Evolutionary conservation across 2,113 vertebrate genomes (phyloP), one percentile per base, ranked within the genome.

Genomic region (Chascanopsetta lugubris): DNA sequence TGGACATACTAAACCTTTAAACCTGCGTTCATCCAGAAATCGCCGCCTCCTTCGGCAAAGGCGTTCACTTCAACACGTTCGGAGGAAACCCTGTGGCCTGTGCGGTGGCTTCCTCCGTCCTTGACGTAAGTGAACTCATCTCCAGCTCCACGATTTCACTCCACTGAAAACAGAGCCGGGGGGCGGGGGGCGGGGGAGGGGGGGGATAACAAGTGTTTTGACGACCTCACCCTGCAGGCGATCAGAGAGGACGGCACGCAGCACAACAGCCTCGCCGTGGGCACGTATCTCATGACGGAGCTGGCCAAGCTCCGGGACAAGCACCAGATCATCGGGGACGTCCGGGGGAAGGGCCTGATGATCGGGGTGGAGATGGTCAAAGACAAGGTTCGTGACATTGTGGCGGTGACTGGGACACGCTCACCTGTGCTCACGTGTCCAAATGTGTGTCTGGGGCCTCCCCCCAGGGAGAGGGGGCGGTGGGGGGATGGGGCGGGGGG

Each of bases 331-430:
- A 50, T 99, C 4, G 97, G 97, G 22, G 97, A 99, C 11, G 94
- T 99, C 38, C 93, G 97, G 40, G 97, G 97, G 46, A 98, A 97
- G 82, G 97, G 97, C 48, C 93, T 99, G 49, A 91, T 92, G 91
- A 93, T 99, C 2, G 97, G 96, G 1, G 77, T 99, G 67, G 96
- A 99, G 84, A 96, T 99, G 96, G 96, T 99, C 48, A 92, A 84
- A 78, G 92, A 97, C 77, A 98, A 97, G 95, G 97, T 98, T 72
- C n/a, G 1, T 12, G n/a, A 11, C 0, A 53, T 26, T 50, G 3
- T 3, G 8, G 27, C 48, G 40, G n/a, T n/a, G n/a, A n/a, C 38
- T 43, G 40, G n/a, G 47, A 46, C 6, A 25, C n/a, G 66, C 32
- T 17, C 20, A 10, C 3, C 34, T 53, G 27, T 9, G 12, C 34